These are phyloP conservation scores for Tipula helvola DNA, from an alignment of 2,888 invertebrate species.

Conservation along the genomic window DNA sequence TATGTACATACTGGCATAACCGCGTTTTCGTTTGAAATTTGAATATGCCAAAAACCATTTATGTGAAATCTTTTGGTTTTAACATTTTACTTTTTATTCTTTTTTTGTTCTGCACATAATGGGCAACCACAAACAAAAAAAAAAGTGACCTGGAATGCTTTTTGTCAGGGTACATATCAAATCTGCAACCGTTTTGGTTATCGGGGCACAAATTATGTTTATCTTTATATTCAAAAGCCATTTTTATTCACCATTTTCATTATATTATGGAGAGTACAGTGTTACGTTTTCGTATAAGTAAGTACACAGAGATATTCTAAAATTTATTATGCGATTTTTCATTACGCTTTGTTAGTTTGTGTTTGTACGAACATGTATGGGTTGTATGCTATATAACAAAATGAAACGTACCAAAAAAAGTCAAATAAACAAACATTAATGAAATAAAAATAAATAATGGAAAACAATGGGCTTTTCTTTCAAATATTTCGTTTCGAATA, in stretches of 20 bases:
- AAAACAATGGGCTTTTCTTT: background rate
- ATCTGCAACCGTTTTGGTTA: background rate
- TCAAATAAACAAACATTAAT: background rate
- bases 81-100: too few relatives aligned
- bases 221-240: background rate
- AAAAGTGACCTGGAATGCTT: background rate
- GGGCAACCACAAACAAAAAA: background rate
- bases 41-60: background rate
- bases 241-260: background rate
- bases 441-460: background rate
- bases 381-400: background rate
- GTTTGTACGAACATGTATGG: background rate
- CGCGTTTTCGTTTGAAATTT: background rate
- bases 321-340: background rate
- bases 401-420: background rate
- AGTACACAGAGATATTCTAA: background rate
- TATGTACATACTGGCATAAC: background rate
- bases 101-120: background rate
- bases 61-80: background rate
- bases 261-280: background rate
- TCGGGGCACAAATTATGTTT: background rate
- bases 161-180: too few relatives aligned
- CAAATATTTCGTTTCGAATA: background rate
- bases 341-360: background rate
- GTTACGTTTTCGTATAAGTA: background rate